These are phyloP conservation scores for Verasper variegatus DNA, from an alignment of 2,113 vertebrate genomes.

Conservation along the genomic window DNA sequence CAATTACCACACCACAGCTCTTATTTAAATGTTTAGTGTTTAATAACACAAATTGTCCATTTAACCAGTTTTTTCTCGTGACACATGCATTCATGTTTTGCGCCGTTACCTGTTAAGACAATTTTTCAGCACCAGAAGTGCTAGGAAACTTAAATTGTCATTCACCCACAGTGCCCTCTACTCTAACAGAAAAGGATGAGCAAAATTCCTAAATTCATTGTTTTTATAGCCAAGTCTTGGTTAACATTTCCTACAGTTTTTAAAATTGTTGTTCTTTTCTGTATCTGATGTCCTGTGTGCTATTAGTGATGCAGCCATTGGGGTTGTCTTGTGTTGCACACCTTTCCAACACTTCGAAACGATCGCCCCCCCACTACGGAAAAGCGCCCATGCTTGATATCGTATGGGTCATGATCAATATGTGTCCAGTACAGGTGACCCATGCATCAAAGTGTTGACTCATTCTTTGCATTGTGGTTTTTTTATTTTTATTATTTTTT, in stretches of 20 bases:
- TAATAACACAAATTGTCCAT: conserved; percentile 19
- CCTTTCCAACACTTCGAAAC: conserved; percentile 99
- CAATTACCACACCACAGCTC: conserved; percentile 8
- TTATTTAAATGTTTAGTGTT: conserved; percentile 44
- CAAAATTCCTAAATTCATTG: conserved; percentile 53
- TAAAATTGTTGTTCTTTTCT: conserved; percentile 99
- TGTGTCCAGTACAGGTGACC: conserved; percentile 99
- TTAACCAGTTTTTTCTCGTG: conserved; percentile 13
- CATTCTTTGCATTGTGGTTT: conserved; percentile 92
- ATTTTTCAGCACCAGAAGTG: conserved; percentile 16
- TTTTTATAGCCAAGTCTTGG: conserved; percentile 75
- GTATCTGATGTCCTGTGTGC: conserved; percentile 99
- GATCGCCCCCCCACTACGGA: conserved; percentile 93
- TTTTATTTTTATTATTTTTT: conserved; percentile 72
- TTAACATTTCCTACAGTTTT: conserved; percentile 84
- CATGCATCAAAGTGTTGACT: conserved; percentile 99
- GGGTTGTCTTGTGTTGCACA: conserved; percentile 99
- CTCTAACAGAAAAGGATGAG: conserved; percentile 30
- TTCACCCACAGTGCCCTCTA: background rate
- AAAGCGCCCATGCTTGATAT: conserved; percentile 99
- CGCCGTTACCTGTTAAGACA: conserved; percentile 27
- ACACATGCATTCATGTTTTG: conserved; percentile 40
- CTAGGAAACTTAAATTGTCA: background rate
- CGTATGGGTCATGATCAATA: conserved; percentile 99
- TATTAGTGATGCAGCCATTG: conserved; percentile 99